phyloP scores from a whole-genome alignment of 1,140 invertebrate species.

The Drosophila kanapiae region DNA sequence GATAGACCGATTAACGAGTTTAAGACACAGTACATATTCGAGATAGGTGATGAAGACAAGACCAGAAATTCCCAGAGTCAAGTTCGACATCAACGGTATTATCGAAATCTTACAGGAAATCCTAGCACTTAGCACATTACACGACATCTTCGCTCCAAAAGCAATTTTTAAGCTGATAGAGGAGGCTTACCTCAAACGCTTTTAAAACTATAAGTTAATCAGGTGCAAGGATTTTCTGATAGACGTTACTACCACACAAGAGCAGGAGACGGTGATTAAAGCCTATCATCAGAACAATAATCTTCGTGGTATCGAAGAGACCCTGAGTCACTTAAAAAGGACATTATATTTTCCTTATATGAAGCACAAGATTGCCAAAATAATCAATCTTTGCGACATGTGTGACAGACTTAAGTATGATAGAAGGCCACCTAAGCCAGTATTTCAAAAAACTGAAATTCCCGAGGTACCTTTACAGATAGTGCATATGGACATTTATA shows the following conservation, averaged over 20 bases:
- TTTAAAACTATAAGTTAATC: constrained; percentile 2
- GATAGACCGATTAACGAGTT: constrained; percentile 17
- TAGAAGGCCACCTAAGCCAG: constrained; percentile 11
- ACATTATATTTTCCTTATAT: constrained; percentile 15
- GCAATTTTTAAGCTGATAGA: constrained; percentile 5
- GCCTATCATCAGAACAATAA: constrained; percentile 12
- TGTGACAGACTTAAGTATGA: constrained; percentile 21
- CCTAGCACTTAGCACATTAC: background rate
- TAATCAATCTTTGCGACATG: constrained; percentile 15
- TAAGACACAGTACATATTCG: constrained; percentile 13
- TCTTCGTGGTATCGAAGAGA: constrained; percentile 11
- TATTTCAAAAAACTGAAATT: constrained; percentile 1
- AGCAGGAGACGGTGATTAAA: background rate
- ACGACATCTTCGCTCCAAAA: constrained; percentile 3
- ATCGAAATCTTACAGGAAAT: background rate
- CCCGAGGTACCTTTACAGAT: constrained; percentile 4
- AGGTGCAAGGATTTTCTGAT: constrained; percentile 7
- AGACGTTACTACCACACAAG: constrained; percentile 1
- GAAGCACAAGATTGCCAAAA: constrained; percentile 15
- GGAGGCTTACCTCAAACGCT: constrained; percentile 4
- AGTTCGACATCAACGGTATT: background rate
- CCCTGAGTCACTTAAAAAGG: constrained; percentile 2
- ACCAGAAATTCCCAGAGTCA: constrained; percentile 1
- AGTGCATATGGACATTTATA: constrained; percentile 15
- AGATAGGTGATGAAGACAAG: background rate